A percentile compares a stretch with the other conserved stretches of the same genome.
Evolutionary conservation across 2,888 invertebrate species (phyloP).

Genomic region (Acheta domesticus): DNA sequence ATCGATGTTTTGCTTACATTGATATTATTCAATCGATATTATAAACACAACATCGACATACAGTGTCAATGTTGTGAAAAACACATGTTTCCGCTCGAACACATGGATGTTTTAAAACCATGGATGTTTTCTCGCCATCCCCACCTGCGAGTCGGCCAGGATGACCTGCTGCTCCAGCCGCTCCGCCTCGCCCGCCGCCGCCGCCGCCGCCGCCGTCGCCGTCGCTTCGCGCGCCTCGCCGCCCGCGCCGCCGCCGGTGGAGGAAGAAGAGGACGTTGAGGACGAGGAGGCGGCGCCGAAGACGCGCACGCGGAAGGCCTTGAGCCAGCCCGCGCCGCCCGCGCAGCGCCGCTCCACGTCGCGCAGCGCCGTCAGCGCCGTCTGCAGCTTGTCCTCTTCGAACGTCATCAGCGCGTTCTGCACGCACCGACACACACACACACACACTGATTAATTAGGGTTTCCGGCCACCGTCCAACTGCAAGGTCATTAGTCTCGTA

Average conservation of each 20-base stretch:
- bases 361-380: constrained; percentile 55
- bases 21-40: too few species aligned
- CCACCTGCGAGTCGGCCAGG: constrained; percentile 55
- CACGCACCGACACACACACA: constrained; percentile 39
- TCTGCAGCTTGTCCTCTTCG: constrained; percentile 62
- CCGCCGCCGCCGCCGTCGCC: neutral
- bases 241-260: neutral
- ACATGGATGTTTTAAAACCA: too few species aligned
- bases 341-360: constrained; percentile 60
- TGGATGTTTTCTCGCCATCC: too few species aligned
- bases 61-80: too few species aligned
- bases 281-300: constrained; percentile 25
- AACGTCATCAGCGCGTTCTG: constrained; percentile 68
- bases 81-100: too few species aligned
- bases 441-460: neutral
- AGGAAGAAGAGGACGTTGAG: neutral
- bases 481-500: too few species aligned
- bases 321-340: constrained; percentile 55
- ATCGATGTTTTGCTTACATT: too few species aligned
- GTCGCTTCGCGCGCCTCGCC: neutral
- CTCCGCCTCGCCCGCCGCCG: constrained; percentile 44
- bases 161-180: constrained; percentile 62
- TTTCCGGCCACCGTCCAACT: too few species aligned
- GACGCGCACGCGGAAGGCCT: constrained; percentile 37
- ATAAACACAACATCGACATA: too few species aligned